Base-by-base conservation (phyloP, 2,113 vertebrate species). In the Condylura cristata region DNA sequence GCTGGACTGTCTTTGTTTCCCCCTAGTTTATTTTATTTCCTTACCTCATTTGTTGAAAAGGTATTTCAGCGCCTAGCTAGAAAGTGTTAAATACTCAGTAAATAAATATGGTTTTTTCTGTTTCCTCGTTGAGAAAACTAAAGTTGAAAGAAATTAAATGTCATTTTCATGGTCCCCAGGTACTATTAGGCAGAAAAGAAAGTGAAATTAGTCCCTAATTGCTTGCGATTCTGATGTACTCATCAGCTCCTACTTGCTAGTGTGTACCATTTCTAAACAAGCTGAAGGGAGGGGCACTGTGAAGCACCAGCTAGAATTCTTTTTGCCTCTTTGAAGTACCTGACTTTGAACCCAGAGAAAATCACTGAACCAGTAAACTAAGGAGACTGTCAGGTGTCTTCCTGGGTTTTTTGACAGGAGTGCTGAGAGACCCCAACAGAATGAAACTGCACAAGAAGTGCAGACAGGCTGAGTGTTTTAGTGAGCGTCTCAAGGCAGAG, bases 131-230 rank as follows among this genome's bases (percentile, higher is more conserved):
- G 75, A 94, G 37, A 79, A 92, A 61, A 81, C n/a, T 28, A 11
- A 48, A 92, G 37, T 95, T 90, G 56, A 89, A 34, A 91, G 80
- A 34, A n/a, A 95, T 75, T 76, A 76, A 79, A 51, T 41, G 24
- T 71, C 65, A 22, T 66, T 94, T 20, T 89, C 30, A 18, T 74
- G 53, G 66, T 89, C 39, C 30, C 66, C 86, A 65, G 63, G 74
- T 91, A 66, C 74, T 76, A 44, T 7, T 60, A 93, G 80, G 79
- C 83, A 89, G 68, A 85, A 37, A 90, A 92, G 48, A 75, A 86
- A 86, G 56, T 86, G 66, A 79, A 76, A 74, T 85, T 53, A 86
- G 72, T 63, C 48, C 16, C 34, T 60, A 11, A 79, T 95, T 90
- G 12, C 72, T 71, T 46, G 37, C 68, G 82, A 93, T 30, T 34